These are phyloP conservation scores for Parambassis ranga DNA, from an alignment of 2,797 vertebrate species.

Conservation along the genomic window DNA sequence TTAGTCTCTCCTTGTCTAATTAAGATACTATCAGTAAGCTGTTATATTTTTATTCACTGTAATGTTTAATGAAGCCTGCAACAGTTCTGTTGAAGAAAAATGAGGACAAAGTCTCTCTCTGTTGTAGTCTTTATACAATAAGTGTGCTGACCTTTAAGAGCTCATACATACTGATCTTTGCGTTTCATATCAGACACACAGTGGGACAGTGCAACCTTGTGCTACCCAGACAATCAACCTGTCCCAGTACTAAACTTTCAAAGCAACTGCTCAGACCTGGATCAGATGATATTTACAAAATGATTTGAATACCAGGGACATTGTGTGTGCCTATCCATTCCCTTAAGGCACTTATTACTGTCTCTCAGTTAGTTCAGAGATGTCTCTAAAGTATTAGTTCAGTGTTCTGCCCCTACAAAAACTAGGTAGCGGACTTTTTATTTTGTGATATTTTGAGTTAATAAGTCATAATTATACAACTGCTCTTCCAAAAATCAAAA, in stretches of 20 bases:
- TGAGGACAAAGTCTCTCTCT: constrained; percentile 1
- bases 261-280: background rate
- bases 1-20: constrained; percentile 68
- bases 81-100: constrained; percentile 4
- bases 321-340: background rate
- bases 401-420: background rate
- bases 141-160: constrained; percentile 18
- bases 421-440: too few species aligned
- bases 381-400: background rate
- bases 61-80: background rate
- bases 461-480: background rate
- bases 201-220: background rate
- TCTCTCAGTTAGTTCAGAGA: background rate
- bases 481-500: background rate
- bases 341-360: background rate
- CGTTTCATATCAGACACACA: constrained; percentile 1
- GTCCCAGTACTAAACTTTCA: background rate
- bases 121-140: background rate
- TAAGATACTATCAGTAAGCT: constrained; percentile 55
- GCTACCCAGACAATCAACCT: background rate
- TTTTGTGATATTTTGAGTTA: background rate
- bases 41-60: constrained; percentile 37
- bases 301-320: background rate
- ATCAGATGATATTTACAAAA: background rate
- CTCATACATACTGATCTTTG: constrained; percentile 12